These are phyloP conservation scores for Andrena trimmerana DNA, from an alignment of 2,888 invertebrate genomes.

Conservation along the genomic window DNA sequence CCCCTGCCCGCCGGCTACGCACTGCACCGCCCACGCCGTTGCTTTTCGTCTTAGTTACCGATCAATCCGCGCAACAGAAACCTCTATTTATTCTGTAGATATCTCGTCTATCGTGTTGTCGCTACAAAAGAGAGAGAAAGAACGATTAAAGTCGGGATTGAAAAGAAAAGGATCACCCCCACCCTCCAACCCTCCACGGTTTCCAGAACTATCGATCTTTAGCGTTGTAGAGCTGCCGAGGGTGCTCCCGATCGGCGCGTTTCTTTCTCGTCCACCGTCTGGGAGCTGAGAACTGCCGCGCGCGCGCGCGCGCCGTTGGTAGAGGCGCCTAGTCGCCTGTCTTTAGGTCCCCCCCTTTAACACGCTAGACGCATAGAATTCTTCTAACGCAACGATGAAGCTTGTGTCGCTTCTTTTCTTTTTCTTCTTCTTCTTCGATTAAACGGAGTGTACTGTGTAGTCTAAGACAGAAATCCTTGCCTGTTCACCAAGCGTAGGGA, in stretches of 20 bases:
- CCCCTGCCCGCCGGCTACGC: slow-evolving; percentile 29
- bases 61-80: slow-evolving; percentile 19
- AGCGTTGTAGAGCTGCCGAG: slow-evolving; percentile 7
- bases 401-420: slow-evolving; percentile 28
- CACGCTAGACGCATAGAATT: slow-evolving; percentile 38
- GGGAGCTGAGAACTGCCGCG: neutral
- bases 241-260: neutral
- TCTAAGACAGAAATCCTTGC: neutral
- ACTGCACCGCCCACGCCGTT: slow-evolving; percentile 48
- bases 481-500: neutral
- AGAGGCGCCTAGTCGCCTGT: neutral
- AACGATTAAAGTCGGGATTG: slow-evolving; percentile 37
- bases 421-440: neutral
- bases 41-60: slow-evolving; percentile 43
- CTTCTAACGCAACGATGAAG: slow-evolving; percentile 53
- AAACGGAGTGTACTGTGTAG: neutral
- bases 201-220: slow-evolving; percentile 24
- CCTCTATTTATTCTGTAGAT: slow-evolving; percentile 26
- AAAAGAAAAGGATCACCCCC: slow-evolving; percentile 7
- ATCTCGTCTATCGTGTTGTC: slow-evolving; percentile 14
- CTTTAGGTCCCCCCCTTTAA: slow-evolving; percentile 11
- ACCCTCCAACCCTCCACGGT: slow-evolving; percentile 23
- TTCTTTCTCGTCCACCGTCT: neutral
- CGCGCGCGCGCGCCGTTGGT: neutral
- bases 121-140: slow-evolving; percentile 13